phyloP scores from a whole-genome alignment of 2,888 invertebrate species.

The Holacanthella duospinosa region DNA sequence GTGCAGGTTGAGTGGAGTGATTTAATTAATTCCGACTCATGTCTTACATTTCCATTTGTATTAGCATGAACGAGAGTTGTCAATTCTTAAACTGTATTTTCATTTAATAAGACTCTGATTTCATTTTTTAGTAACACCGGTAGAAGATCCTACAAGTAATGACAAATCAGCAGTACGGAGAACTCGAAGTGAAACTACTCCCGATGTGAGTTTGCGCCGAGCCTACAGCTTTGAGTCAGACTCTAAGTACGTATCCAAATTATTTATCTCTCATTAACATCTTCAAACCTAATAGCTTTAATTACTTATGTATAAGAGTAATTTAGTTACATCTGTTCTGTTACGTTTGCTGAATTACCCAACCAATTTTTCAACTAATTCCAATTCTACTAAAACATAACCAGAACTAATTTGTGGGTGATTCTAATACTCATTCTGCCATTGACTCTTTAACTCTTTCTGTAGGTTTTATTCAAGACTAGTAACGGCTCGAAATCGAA shows the following conservation, averaged over 20 bases:
- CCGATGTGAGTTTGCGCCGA: slow-evolving; percentile 61
- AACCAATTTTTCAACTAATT: background rate
- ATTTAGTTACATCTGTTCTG: background rate
- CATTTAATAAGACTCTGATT: too few relatives aligned
- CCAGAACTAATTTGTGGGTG: background rate
- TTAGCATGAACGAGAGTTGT: background rate
- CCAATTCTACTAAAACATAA: background rate
- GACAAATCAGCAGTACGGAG: slow-evolving; percentile 30
- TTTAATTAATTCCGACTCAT: background rate
- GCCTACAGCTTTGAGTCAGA: slow-evolving; percentile 81
- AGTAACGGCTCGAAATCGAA: slow-evolving; percentile 35
- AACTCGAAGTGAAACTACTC: slow-evolving; percentile 30
- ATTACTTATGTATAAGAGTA: background rate
- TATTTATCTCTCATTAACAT: background rate
- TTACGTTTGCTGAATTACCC: background rate
- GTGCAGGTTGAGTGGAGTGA: too few relatives aligned
- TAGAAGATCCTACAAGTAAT: slow-evolving; percentile 13
- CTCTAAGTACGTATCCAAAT: slow-evolving; percentile 63
- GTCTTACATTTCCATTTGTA: background rate
- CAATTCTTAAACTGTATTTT: too few relatives aligned
- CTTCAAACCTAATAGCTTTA: too few relatives aligned
- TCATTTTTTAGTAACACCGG: slow-evolving; percentile 12
- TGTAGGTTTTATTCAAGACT: slow-evolving; percentile 36
- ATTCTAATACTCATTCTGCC: background rate
- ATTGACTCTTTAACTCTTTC: background rate